Evolutionary conservation across 2,797 vertebrate species (phyloP).

Genomic region (Manis pentadactyla): DNA sequence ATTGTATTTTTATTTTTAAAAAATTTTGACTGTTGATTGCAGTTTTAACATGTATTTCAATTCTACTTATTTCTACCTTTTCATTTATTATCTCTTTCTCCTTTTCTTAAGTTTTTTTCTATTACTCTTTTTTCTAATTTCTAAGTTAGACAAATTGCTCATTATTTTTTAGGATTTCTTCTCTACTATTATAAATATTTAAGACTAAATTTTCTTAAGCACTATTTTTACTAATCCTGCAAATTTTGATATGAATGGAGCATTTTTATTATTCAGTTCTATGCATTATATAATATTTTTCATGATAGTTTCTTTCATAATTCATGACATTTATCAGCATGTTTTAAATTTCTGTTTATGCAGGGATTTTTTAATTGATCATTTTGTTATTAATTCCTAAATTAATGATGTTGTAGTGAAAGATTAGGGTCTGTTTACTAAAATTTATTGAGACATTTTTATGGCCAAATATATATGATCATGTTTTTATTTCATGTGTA

Average conservation of each 20-base stretch:
- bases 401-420: background rate
- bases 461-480: background rate
- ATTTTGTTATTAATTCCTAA: slow-evolving; percentile 1
- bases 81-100: background rate
- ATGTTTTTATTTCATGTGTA: background rate
- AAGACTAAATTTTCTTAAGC: background rate
- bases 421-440: background rate
- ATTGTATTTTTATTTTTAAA: slow-evolving; percentile 3
- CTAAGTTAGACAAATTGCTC: background rate
- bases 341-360: background rate
- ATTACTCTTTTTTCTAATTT: background rate
- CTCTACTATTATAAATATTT: background rate
- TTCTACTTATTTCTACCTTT: background rate
- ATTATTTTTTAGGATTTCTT: background rate
- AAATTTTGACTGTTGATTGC: background rate
- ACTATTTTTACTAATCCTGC: background rate
- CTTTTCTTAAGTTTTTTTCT: background rate
- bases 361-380: background rate
- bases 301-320: background rate
- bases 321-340: background rate
- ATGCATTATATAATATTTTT: background rate
- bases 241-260: background rate
- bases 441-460: background rate
- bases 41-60: background rate
- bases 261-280: background rate